Evolutionary conservation across 2,113 vertebrate species (phyloP).

Genomic region (Cinclus mexicanus): DNA sequence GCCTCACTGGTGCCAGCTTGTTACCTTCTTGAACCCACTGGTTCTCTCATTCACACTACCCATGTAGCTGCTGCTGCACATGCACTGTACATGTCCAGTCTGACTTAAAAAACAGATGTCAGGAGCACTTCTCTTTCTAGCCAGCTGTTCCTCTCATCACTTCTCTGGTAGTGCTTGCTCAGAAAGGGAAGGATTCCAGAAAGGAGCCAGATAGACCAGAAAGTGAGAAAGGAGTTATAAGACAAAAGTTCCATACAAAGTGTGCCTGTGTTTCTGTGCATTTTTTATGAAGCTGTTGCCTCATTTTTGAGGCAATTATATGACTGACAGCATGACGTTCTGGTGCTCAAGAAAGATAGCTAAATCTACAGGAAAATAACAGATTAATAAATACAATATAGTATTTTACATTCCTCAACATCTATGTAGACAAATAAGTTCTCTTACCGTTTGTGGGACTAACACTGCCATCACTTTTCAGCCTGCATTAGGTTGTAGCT

Average conservation of each 20-base stretch:
- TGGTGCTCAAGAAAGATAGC: neutral
- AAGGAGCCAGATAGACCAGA: neutral
- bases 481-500: neutral
- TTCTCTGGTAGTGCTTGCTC: neutral
- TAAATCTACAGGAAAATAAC: neutral
- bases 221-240: neutral
- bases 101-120: neutral
- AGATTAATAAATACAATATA: neutral
- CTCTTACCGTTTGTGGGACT: neutral
- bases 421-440: neutral
- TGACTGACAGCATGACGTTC: neutral
- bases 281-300: neutral
- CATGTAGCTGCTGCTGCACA: neutral
- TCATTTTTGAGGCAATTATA: neutral
- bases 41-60: neutral
- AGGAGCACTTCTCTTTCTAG: neutral
- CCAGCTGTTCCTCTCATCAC: constrained; percentile 3
- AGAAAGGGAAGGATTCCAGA: neutral
- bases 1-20: neutral
- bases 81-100: neutral
- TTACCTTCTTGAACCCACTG: neutral
- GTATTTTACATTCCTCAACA: neutral
- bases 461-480: neutral
- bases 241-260: neutral
- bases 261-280: neutral